These are phyloP conservation scores for Octopus bimaculoides DNA, from an alignment of 1,140 invertebrate genomes.

Conservation along the genomic window DNA sequence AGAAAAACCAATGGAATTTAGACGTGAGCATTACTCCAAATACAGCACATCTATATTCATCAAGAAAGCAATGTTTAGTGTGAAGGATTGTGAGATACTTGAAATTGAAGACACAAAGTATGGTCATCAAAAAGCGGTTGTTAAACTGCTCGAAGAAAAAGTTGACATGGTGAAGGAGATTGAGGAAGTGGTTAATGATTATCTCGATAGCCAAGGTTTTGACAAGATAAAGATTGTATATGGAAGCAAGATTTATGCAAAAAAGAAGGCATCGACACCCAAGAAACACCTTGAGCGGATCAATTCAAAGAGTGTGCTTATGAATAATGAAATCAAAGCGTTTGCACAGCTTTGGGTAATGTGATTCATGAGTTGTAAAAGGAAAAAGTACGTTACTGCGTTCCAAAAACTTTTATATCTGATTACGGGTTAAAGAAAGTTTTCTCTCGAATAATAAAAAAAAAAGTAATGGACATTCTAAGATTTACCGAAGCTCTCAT, in stretches of 20 bases:
- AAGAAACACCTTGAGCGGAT: conserved; percentile 8
- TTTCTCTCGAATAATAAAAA: too few relatives aligned
- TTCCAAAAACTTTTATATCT: too few relatives aligned
- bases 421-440: too few relatives aligned
- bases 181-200: conserved; percentile 7
- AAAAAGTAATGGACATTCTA: too few relatives aligned
- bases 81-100: conserved; percentile 9
- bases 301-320: not conserved
- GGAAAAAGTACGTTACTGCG: too few relatives aligned
- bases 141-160: conserved; percentile 3
- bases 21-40: too few relatives aligned
- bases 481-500: too few relatives aligned
- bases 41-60: not conserved
- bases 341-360: too few relatives aligned
- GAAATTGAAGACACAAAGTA: conserved; percentile 14
- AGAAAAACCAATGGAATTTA: too few relatives aligned
- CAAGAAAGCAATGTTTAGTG: conserved; percentile 1
- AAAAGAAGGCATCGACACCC: conserved; percentile 18
- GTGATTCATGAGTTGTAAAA: too few relatives aligned
- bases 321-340: too few relatives aligned
- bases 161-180: conserved; percentile 10
- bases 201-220: not conserved
- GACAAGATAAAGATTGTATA: not conserved
- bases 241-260: conserved; percentile 16
- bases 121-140: conserved; percentile 8